Base-by-base conservation (phyloP, 2,113 vertebrate genomes). In the Ginglymostoma cirratum region DNA sequence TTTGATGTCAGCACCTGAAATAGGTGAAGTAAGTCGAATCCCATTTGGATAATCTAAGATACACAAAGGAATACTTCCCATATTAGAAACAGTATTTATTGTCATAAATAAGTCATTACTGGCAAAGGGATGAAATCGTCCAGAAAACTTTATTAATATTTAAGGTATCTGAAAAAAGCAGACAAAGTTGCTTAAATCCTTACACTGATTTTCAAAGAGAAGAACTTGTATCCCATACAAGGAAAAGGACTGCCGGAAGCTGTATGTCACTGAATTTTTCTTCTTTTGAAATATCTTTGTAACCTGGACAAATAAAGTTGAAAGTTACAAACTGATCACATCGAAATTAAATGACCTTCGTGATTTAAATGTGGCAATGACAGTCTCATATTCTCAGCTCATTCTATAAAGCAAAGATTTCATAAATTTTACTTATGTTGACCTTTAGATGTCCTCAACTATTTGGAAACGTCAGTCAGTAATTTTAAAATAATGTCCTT, bases 211-310 rank as follows among this genome's bases (percentile, higher is more conserved):
- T 96, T 99, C 99, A 97, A 99, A 99, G 96, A 99, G 98, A 96
- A 99, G 97, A 96, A 99, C 98, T 97, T 99, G 99, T 98, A 99
- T 99, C 97, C 99, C 99, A 8, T 98, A 99, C 66, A 99, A 98
- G 23, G 99, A 99, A 97, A 99, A 99, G 0, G 99, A 99, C 98
- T 99, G 99, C 14, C 99, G 98, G 96, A 99, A 99, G 97, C 99
- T 99, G 98, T 99, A 99, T 0, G 99, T 99, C 96, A 99, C 99
- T 0, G 99, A 99, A 97, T 99, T 99, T 97, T 99, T 99, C 98
- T 99, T 99, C 98, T 99, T 99, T 96, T 99, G 99, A 97, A 99
- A 99, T 96, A 99, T 99, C 97, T 99, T 99, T 94, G 99, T 99
- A 96, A 99, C 99, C 99, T 99, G 96, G 72, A 97, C 96, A 96